phyloP scores from a whole-genome alignment of 2,113 vertebrate genomes.

The Bungarus multicinctus region DNA sequence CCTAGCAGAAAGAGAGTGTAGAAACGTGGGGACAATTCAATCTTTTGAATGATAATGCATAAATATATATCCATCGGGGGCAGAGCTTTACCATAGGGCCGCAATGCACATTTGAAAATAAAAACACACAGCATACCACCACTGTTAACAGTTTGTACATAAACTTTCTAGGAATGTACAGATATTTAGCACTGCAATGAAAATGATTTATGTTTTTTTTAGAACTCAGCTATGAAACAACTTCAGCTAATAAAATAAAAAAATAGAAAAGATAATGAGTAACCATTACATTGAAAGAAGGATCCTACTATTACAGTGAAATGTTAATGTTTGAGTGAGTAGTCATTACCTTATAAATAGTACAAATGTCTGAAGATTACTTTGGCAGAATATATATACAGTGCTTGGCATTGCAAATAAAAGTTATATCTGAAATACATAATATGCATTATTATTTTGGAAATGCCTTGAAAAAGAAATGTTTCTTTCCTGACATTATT shows the following conservation, averaged over 20 bases:
- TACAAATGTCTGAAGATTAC: not conserved
- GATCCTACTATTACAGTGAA: not conserved
- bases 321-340: not conserved
- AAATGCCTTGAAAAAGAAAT: not conserved
- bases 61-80: not conserved
- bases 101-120: not conserved
- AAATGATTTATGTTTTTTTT: constrained; percentile 31
- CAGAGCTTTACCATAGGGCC: not conserved
- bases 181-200: constrained; percentile 7
- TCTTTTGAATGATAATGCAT: not conserved
- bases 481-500: not conserved
- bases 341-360: not conserved
- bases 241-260: constrained; percentile 39
- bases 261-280: constrained; percentile 31
- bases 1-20: not conserved
- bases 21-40: not conserved
- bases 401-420: not conserved
- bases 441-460: not conserved
- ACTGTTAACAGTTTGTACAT: not conserved
- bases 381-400: not conserved
- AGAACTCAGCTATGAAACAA: constrained; percentile 24
- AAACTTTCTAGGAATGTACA: constrained; percentile 11
- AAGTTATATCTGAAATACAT: not conserved
- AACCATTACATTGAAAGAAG: constrained; percentile 34
- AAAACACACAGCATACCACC: not conserved